These are phyloP conservation scores for Plebejus melissa DNA, from an alignment of 2,888 invertebrate species.

Conservation along the genomic window DNA sequence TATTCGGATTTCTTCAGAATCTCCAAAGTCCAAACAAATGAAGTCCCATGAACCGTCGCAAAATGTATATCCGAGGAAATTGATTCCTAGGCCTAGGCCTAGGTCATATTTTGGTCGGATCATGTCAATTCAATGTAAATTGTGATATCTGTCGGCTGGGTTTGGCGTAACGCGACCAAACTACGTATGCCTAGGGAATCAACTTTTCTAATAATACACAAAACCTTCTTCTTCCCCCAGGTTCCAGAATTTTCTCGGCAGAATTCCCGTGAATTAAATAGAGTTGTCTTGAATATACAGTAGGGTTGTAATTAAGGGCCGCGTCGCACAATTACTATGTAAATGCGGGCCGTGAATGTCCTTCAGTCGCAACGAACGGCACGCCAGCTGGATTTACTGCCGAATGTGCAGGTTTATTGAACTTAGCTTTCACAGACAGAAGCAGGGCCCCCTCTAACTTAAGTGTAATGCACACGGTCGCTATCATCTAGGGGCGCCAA, in stretches of 20 bases:
- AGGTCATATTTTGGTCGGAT: no score
- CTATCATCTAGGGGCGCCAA: no score
- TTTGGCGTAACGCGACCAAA: no score
- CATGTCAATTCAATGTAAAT: no score
- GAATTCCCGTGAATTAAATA: background rate
- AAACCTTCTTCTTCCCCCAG: background rate
- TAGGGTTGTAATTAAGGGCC: constrained; percentile 58
- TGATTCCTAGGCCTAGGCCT: no score
- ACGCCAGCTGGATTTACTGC: constrained; percentile 24
- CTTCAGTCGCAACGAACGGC: constrained; percentile 46
- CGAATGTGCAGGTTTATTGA: constrained; percentile 11
- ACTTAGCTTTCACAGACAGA: background rate
- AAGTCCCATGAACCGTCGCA: background rate
- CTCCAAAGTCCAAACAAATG: background rate
- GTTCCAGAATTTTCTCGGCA: background rate
- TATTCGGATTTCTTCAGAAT: no score
- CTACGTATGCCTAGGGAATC: no score
- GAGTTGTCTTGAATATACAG: constrained; percentile 32
- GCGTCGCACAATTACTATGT: constrained; percentile 63
- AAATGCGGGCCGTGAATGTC: constrained; percentile 59
- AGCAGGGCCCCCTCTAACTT: no score
- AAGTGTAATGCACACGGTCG: no score
- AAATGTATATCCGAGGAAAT: background rate
- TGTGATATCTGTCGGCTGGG: no score
- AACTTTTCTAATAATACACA: background rate